Conservation (phyloP, 1,140 invertebrate genomes). For the Littorina saxatilis region DNA sequence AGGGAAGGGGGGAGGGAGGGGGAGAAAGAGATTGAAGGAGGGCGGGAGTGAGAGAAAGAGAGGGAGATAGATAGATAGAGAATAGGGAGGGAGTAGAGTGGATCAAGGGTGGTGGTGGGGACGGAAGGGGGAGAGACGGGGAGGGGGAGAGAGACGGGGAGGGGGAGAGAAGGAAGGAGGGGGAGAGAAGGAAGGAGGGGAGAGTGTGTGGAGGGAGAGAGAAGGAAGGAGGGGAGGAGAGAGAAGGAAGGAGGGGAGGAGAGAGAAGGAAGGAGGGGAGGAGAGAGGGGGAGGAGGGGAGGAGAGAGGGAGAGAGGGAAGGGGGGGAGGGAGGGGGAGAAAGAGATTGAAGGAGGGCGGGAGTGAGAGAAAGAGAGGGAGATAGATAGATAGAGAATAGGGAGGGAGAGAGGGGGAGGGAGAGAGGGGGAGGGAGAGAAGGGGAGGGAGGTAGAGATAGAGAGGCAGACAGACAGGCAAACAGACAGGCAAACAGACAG, state of each 20-base stretch:
- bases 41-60: not conserved
- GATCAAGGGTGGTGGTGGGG: not conserved
- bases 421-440: not conserved
- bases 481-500: too few relatives aligned
- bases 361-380: not conserved
- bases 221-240: not conserved
- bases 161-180: not conserved
- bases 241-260: not conserved
- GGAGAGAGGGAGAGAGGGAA: too few relatives aligned
- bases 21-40: not conserved
- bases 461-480: not conserved
- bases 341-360: not conserved
- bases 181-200: too few relatives aligned
- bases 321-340: not conserved
- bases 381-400: not conserved
- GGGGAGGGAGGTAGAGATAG: not conserved
- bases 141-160: not conserved
- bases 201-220: not conserved
- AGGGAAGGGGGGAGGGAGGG: not conserved
- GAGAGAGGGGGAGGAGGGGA: not conserved
- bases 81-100: not conserved
- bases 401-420: not conserved
- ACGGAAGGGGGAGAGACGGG: not conserved
- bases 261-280: not conserved
- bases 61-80: not conserved